Percentiles rank a stretch among this genome's conserved stretches.
These are phyloP conservation scores for Ramazzottius varieornatus DNA, from an alignment of 2,888 invertebrate genomes.

Conservation along the genomic window DNA sequence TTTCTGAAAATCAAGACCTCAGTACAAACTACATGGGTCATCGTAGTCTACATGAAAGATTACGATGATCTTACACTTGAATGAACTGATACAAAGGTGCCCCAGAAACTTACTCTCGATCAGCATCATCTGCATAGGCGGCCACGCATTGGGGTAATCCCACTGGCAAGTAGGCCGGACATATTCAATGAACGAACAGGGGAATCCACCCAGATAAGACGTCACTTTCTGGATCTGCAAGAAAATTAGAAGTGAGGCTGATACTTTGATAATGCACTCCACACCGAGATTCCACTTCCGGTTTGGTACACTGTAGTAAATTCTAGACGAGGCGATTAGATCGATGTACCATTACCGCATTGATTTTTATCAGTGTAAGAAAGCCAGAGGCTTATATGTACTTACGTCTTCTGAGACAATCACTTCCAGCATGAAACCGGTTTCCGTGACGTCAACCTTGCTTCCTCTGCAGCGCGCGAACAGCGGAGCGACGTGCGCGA, in stretches of 20 bases:
- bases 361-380: too few species aligned
- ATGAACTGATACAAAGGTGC: too few species aligned
- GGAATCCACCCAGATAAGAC: background rate
- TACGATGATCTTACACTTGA: too few species aligned
- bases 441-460: background rate
- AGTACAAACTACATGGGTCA: too few species aligned
- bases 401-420: background rate
- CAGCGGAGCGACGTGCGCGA: background rate
- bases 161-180: background rate
- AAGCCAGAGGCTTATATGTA: too few species aligned
- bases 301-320: background rate
- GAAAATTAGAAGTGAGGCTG: too few species aligned
- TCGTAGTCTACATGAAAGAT: too few species aligned
- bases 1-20: too few species aligned
- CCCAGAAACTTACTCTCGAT: conserved; percentile 27
- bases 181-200: background rate
- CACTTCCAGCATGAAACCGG: background rate
- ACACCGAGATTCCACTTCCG: too few species aligned
- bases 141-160: conserved; percentile 55
- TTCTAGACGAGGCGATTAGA: background rate
- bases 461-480: background rate
- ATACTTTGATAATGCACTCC: too few species aligned
- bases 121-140: conserved; percentile 61
- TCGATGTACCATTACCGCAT: too few species aligned
- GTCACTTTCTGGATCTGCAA: background rate